phyloP scores from a whole-genome alignment of 2,113 vertebrate species.

The Pachyramphus minor region DNA sequence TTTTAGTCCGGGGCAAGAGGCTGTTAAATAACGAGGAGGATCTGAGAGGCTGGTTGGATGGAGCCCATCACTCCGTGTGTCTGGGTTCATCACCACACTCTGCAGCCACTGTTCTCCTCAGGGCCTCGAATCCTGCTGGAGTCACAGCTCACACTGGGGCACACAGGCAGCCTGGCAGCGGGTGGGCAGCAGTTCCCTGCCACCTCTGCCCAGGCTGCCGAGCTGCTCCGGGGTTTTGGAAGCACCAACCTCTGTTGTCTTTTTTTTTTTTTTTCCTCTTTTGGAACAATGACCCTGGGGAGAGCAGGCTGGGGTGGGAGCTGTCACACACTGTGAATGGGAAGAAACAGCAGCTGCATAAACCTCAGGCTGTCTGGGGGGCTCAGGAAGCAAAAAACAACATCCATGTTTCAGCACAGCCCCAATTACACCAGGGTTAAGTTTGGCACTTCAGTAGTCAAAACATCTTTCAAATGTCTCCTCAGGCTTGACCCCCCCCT shows the following conservation, averaged over 20 bases:
- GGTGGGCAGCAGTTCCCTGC: fast-evolving
- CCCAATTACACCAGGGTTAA: slow-evolving; percentile 39
- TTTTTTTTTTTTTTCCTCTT: fast-evolving
- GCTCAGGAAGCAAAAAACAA: slow-evolving; percentile 45
- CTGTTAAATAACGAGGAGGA: neutral
- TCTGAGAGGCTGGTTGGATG: neutral
- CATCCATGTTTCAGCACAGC: slow-evolving; percentile 22
- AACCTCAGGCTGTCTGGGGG: neutral
- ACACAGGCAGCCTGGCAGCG: neutral
- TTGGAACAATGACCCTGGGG: neutral
- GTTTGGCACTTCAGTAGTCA: slow-evolving; percentile 60
- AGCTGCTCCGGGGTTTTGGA: neutral
- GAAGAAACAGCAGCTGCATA: slow-evolving; percentile 17
- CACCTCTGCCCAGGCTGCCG: neutral
- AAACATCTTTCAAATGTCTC: slow-evolving; percentile 45
- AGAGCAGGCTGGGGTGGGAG: neutral
- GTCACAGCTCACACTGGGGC: fast-evolving
- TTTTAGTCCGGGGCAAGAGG: neutral
- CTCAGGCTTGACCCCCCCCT: neutral
- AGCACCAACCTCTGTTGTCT: neutral
- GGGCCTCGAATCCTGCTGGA: neutral
- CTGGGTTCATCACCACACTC: neutral
- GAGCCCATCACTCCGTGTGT: neutral
- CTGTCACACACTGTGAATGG: neutral
- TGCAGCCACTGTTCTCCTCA: neutral